Evolutionary conservation across 2,888 invertebrate genomes (phyloP).

Genomic region (Drosophila prostipennis): DNA sequence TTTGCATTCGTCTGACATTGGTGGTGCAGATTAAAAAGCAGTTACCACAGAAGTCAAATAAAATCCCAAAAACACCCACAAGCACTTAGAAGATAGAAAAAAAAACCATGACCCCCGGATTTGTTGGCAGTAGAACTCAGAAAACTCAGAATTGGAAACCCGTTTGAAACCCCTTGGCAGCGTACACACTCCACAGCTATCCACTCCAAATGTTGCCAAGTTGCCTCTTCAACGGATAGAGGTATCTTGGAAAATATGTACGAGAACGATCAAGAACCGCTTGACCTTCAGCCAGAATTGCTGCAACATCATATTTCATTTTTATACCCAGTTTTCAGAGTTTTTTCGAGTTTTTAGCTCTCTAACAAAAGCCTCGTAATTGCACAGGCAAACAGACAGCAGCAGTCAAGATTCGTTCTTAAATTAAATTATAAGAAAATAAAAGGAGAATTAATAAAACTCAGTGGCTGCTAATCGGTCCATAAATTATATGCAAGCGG

Average conservation of each 20-base stretch:
- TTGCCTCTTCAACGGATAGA: slow-evolving; percentile 22
- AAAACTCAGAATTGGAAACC: slow-evolving; percentile 55
- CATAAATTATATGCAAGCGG: slow-evolving; percentile 48
- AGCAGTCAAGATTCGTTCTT: slow-evolving; percentile 35
- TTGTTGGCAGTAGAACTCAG: slow-evolving; percentile 32
- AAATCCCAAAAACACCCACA: slow-evolving; percentile 49
- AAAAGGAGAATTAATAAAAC: slow-evolving; percentile 28
- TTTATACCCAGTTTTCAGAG: slow-evolving; percentile 35
- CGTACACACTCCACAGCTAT: slow-evolving; percentile 18
- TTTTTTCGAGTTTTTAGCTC: slow-evolving; percentile 9
- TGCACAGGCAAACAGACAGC: slow-evolving; percentile 24
- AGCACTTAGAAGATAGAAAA: neutral
- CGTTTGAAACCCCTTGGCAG: slow-evolving; percentile 56
- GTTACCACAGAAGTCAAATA: no score
- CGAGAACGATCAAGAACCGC: slow-evolving; percentile 37
- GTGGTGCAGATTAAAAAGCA: slow-evolving; percentile 54
- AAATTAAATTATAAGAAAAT: slow-evolving; percentile 34
- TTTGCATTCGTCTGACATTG: slow-evolving; percentile 62
- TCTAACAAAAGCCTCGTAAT: slow-evolving; percentile 38
- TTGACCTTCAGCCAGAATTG: slow-evolving; percentile 49
- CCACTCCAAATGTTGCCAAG: slow-evolving; percentile 24
- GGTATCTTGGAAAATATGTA: slow-evolving; percentile 43
- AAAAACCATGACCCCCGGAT: slow-evolving; percentile 54
- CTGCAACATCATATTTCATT: slow-evolving; percentile 58
- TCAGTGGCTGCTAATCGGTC: slow-evolving; percentile 30